Evolutionary conservation across 2,888 invertebrate genomes (phyloP).

Genomic region (Torymus tubicola): DNA sequence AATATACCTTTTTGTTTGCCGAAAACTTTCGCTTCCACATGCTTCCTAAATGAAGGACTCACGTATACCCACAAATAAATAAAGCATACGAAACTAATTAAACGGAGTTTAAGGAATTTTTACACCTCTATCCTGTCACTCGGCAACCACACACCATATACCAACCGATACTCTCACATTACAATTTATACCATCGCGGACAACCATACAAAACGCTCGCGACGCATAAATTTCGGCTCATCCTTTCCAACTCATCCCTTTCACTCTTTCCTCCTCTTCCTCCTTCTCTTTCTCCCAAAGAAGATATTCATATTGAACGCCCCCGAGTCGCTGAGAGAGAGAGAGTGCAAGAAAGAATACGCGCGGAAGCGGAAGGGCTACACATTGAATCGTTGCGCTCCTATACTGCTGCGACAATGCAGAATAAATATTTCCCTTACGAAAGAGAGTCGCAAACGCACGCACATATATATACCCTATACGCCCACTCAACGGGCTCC

Average conservation of each 20-base stretch:
- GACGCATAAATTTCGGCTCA: constrained; percentile 26
- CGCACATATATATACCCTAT: not conserved
- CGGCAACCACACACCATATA: not conserved
- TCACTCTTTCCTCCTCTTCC: not conserved
- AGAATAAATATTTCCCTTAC: constrained; percentile 35
- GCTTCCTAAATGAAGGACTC: too few relatives aligned
- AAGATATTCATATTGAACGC: constrained; percentile 7
- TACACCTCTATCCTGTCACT: constrained; percentile 7
- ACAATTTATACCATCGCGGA: constrained; percentile 7
- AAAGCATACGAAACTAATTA: too few relatives aligned
- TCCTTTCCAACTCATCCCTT: too few relatives aligned
- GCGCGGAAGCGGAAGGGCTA: constrained; percentile 33
- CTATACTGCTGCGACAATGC: constrained; percentile 31
- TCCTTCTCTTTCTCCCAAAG: not conserved
- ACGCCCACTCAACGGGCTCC: not conserved
- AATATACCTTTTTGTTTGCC: too few relatives aligned
- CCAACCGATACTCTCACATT: constrained; percentile 11
- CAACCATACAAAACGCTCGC: constrained; percentile 5
- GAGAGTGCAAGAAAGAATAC: not conserved
- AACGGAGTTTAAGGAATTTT: not conserved
- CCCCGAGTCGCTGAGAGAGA: not conserved
- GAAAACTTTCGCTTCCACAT: too few relatives aligned
- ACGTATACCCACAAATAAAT: too few relatives aligned
- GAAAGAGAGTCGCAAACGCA: constrained; percentile 2
- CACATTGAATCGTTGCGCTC: too few relatives aligned